phyloP scores from a whole-genome alignment of 2,797 vertebrate genomes.

The Huso huso region DNA sequence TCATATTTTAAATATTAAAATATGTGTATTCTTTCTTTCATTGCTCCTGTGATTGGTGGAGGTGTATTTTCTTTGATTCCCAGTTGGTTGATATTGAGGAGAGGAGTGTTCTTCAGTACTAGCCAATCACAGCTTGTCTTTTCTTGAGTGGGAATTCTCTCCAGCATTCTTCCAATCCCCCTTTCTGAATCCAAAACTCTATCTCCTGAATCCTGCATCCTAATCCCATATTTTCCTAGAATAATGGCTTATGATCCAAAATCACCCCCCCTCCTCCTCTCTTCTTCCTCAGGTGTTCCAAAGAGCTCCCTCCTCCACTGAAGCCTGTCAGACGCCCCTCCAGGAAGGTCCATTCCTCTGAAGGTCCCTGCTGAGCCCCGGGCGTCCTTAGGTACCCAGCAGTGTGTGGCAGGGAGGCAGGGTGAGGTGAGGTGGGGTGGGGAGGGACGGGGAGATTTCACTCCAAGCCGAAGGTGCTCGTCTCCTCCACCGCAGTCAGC shows the following conservation, averaged over 20 bases:
- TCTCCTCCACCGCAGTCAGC: conserved; percentile 92
- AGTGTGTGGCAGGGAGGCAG: conserved; percentile 31
- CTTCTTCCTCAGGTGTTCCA: no score
- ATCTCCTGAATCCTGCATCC: no score
- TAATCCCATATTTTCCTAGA: no score
- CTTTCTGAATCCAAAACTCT: no score
- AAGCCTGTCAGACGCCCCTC: no score
- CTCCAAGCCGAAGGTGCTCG: conserved; percentile 93
- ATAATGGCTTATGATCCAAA: no score
- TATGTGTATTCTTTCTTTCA: background rate
- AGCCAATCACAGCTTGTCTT: no score
- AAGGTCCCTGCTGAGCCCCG: background rate
- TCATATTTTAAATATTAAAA: conserved; percentile 19
- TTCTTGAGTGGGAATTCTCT: no score
- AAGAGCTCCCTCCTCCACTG: no score
- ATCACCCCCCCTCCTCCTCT: no score
- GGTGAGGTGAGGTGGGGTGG: conserved; percentile 17
- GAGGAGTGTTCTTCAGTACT: background rate
- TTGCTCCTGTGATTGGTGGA: conserved; percentile 6
- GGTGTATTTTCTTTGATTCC: conserved; percentile 1
- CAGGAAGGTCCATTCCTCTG: no score
- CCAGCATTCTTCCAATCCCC: no score
- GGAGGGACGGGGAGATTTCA: conserved; percentile 37
- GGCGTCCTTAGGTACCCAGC: background rate
- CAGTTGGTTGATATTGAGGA: background rate